Evolutionary conservation across 2,888 invertebrate genomes (phyloP).

Genomic region (Eudasyphora cyanicolor): DNA sequence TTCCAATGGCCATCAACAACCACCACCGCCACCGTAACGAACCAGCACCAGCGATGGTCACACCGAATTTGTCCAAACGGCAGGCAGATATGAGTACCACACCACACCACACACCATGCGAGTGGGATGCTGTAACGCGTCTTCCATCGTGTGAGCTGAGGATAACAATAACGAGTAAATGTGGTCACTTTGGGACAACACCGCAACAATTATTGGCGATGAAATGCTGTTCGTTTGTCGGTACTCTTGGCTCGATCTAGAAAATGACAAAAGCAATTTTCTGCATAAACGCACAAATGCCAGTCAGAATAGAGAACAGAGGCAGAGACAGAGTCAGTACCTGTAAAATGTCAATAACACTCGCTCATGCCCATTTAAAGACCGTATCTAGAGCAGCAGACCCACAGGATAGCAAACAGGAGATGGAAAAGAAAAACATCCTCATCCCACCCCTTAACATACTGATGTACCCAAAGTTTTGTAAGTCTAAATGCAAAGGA

Average conservation of each 20-base stretch:
- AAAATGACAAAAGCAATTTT: slow-evolving; percentile 59
- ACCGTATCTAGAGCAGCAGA: no score
- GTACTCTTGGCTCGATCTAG: background rate
- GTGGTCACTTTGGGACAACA: background rate
- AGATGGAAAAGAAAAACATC: background rate
- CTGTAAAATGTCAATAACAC: slow-evolving; percentile 55
- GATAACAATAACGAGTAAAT: background rate
- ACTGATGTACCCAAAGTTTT: no score
- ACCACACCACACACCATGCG: no score
- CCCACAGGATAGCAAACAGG: background rate
- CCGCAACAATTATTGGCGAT: background rate
- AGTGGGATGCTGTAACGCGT: no score
- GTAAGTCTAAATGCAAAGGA: no score
- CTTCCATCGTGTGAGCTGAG: no score
- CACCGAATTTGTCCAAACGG: no score
- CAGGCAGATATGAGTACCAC: no score
- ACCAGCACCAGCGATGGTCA: background rate
- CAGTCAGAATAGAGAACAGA: no score
- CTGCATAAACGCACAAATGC: slow-evolving; percentile 52
- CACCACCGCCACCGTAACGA: background rate
- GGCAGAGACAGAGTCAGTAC: no score
- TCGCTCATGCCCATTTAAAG: background rate
- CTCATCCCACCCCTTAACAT: background rate
- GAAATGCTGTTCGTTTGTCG: background rate
- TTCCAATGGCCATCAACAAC: background rate